phyloP scores from a whole-genome alignment of 2,888 invertebrate genomes.

The Meteorus cinctellus region DNA sequence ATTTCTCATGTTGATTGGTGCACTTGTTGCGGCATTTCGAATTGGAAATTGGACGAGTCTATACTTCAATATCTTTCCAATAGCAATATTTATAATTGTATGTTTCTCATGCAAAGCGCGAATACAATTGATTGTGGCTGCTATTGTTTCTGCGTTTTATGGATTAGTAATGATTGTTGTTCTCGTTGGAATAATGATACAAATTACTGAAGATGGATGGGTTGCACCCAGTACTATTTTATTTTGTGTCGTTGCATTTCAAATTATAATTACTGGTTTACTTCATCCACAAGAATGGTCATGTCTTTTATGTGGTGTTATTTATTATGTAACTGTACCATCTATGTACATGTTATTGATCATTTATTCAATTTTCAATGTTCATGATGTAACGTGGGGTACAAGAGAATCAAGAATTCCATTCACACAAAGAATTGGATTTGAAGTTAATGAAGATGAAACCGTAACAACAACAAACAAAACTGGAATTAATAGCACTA shows the following conservation, averaged over 20 bases:
- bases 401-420: constrained; percentile 82
- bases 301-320: constrained; percentile 83
- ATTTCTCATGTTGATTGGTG: constrained; percentile 88
- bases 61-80: constrained; percentile 80
- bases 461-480: not conserved
- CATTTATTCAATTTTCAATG: constrained; percentile 93
- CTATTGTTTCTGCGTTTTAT: constrained; percentile 84
- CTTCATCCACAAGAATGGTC: constrained; percentile 87
- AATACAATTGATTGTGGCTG: constrained; percentile 83
- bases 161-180: constrained; percentile 92
- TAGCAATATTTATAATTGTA: constrained; percentile 79
- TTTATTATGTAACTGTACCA: constrained; percentile 94
- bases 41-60: constrained; percentile 82
- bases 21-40: constrained; percentile 85
- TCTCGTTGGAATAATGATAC: constrained; percentile 85
- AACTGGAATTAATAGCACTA: not conserved
- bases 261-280: constrained; percentile 76
- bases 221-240: constrained; percentile 90
- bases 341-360: constrained; percentile 95
- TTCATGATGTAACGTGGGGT: constrained; percentile 96
- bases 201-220: constrained; percentile 86
- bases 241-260: constrained; percentile 82
- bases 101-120: constrained; percentile 82
- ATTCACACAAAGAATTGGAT: not conserved
- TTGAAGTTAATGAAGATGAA: not conserved